Evolutionary conservation across 1,140 invertebrate species (phyloP).

Genomic region (Polyergus mexicanus): DNA sequence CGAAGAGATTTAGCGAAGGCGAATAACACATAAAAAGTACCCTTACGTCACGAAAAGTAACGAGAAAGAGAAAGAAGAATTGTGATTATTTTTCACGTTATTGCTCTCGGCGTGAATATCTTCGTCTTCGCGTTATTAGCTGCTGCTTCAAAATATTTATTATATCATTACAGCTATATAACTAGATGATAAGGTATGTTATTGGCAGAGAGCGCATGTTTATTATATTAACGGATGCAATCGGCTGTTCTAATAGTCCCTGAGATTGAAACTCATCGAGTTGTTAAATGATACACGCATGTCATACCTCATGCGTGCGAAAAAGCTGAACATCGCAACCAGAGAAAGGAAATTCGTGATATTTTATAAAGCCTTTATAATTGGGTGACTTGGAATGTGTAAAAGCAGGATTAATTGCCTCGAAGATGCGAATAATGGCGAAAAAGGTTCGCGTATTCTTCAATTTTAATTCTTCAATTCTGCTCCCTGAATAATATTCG

Average conservation of each 20-base stretch:
- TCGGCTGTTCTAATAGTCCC: conserved; percentile 26
- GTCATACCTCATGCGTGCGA: not conserved
- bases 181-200: conserved; percentile 58
- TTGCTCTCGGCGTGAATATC: conserved; percentile 36
- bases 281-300: conserved; percentile 36
- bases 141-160: conserved; percentile 49
- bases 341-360: not conserved
- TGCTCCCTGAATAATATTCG: not conserved
- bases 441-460: not conserved
- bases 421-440: not conserved
- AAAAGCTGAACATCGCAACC: not conserved
- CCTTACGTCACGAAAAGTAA: conserved; percentile 47
- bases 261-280: conserved; percentile 41
- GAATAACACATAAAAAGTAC: conserved; percentile 21
- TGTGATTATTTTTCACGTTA: conserved; percentile 41
- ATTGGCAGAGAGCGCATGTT: not conserved
- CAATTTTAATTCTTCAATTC: not conserved
- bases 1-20: conserved; percentile 48
- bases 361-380: not conserved
- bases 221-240: conserved; percentile 45
- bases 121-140: conserved; percentile 51
- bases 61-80: not conserved
- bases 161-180: conserved; percentile 58
- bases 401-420: not conserved
- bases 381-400: not conserved